phyloP scores from a whole-genome alignment of 23 tunicate species.

The Ascidia mentula region DNA sequence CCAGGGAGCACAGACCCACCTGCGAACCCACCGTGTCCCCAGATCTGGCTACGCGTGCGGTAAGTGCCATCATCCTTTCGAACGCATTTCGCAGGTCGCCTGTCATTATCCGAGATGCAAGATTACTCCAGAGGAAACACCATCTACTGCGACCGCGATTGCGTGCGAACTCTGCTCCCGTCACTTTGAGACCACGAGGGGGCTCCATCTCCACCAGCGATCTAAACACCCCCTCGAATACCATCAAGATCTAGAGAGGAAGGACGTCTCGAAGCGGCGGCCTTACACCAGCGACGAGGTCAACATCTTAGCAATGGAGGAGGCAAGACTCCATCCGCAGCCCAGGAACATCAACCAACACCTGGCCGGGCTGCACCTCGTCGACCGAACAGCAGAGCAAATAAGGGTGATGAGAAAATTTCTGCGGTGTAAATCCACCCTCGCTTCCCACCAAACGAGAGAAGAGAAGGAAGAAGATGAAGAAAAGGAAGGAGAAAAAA shows the following conservation, averaged over 20 bases:
- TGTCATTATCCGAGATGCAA: neutral
- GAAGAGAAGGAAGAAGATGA: neutral
- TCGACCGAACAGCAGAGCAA: conserved; percentile 19
- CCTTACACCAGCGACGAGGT: conserved; percentile 9
- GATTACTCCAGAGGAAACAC: neutral
- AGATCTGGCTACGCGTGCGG: neutral
- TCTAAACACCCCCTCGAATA: conserved; percentile 1
- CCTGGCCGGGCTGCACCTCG: conserved; percentile 3
- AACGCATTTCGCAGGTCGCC: conserved; percentile 8
- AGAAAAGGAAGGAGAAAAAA: neutral
- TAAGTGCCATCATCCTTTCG: conserved; percentile 10
- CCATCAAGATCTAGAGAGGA: neutral
- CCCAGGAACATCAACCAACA: neutral
- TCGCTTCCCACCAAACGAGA: neutral
- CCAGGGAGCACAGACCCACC: neutral
- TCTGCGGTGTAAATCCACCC: conserved; percentile 3
- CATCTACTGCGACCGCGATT: neutral
- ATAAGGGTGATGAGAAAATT: conserved; percentile 18
- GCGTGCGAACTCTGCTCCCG: neutral
- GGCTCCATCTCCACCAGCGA: conserved; percentile 9
- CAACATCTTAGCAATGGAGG: neutral
- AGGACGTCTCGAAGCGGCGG: conserved; percentile 4
- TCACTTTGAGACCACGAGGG: neutral
- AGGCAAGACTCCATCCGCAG: neutral
- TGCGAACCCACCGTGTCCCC: neutral